Conservation (phyloP, 92 coral and sea anemone species). For the Palythoa grandis region DNA sequence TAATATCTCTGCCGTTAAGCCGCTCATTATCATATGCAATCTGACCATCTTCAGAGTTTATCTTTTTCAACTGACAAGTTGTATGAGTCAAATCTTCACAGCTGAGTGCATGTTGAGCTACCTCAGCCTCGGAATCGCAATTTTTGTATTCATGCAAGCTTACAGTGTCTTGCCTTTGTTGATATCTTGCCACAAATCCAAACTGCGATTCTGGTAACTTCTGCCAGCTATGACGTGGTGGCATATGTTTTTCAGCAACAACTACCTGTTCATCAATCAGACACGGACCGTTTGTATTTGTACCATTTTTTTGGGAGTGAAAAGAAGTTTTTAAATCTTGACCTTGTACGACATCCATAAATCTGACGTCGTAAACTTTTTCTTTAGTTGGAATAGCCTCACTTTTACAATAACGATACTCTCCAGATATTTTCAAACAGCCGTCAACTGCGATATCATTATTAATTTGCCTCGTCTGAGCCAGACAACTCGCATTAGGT, state of each 20-base stretch:
- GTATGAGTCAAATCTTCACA: background rate
- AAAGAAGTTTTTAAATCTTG: too few relatives aligned
- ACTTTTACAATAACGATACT: background rate
- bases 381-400: background rate
- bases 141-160: background rate
- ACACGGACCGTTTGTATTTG: background rate
- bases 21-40: background rate
- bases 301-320: background rate
- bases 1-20: background rate
- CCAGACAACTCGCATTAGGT: background rate
- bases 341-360: background rate
- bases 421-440: background rate
- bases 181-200: background rate
- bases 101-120: background rate
- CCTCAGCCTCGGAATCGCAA: background rate
- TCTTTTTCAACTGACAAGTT: background rate
- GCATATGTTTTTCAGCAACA: background rate
- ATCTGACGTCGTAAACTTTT: background rate
- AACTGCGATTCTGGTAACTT: background rate
- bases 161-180: background rate
- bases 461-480: background rate
- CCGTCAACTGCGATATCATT: background rate
- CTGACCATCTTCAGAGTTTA: background rate
- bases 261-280: background rate
- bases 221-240: background rate